Evolutionary conservation across 2,888 invertebrate genomes (phyloP).

Genomic region (Lapara coniferarum): DNA sequence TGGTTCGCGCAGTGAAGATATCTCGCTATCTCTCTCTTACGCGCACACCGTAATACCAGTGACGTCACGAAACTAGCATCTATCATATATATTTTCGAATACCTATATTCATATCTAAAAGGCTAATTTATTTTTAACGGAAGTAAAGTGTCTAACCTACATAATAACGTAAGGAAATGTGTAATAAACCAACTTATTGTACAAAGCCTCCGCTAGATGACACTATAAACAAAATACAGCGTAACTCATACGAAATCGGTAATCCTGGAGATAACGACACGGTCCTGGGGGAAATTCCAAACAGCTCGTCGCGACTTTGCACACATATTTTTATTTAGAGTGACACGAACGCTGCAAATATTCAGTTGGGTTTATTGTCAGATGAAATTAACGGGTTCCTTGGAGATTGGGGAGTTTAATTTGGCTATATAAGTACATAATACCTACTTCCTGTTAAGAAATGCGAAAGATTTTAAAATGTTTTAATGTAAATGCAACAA

Average conservation of each 20-base stretch:
- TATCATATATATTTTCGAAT: no score
- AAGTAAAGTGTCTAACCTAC: no score
- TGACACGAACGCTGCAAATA: background rate
- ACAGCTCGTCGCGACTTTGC: background rate
- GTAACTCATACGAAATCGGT: background rate
- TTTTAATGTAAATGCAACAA: no score
- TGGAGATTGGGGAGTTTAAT: background rate
- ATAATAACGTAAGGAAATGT: no score
- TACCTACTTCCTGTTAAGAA: no score
- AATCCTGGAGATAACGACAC: background rate
- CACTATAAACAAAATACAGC: background rate
- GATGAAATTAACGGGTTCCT: background rate
- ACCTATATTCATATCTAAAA: no score
- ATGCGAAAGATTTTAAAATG: no score
- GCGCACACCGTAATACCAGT: no score
- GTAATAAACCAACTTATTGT: background rate
- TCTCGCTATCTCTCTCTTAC: no score
- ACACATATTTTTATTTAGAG: conserved; percentile 18
- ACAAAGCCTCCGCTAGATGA: background rate
- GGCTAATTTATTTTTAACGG: no score
- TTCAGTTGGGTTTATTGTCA: background rate
- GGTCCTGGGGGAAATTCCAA: conserved; percentile 18
- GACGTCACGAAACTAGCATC: no score
- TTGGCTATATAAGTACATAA: background rate
- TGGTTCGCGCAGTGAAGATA: no score